A percentile compares a stretch with the other conserved stretches of the same genome.
Evolutionary conservation across 1,140 invertebrate species (phyloP).

Genomic region (Oryzaephilus surinamensis): DNA sequence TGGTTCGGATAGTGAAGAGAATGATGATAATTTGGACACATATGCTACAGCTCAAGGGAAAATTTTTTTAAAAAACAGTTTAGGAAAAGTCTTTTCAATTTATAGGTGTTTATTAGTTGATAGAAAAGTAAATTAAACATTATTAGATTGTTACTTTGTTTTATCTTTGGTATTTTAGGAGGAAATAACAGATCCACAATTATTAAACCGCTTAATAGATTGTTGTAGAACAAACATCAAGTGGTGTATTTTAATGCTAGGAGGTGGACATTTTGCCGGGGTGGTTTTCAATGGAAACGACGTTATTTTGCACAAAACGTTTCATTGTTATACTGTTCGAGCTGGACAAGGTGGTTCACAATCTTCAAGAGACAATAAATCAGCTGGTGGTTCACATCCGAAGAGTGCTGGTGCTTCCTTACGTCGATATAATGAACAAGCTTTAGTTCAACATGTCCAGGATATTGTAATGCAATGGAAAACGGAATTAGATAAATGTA

Average conservation of each 20-base stretch:
- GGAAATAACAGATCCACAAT: constrained; percentile 10
- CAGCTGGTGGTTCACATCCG: constrained; percentile 47
- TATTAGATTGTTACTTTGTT: background rate
- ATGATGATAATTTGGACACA: constrained; percentile 42
- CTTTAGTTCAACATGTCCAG: constrained; percentile 62
- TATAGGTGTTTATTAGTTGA: constrained; percentile 58
- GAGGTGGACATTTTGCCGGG: constrained; percentile 79
- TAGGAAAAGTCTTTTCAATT: constrained; percentile 58
- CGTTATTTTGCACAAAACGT: constrained; percentile 69
- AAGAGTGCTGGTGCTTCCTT: constrained; percentile 75
- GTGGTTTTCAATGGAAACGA: constrained; percentile 63
- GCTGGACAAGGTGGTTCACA: constrained; percentile 76
- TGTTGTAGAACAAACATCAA: constrained; percentile 18
- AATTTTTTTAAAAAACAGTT: constrained; percentile 58
- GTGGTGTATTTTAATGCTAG: constrained; percentile 71
- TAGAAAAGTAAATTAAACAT: constrained; percentile 44
- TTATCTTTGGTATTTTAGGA: constrained; percentile 12
- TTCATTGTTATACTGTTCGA: constrained; percentile 77
- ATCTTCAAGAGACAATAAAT: constrained; percentile 53
- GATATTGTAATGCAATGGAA: constrained; percentile 62
- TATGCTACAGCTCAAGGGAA: constrained; percentile 52
- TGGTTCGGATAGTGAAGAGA: constrained; percentile 55
- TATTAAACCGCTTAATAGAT: constrained; percentile 13
- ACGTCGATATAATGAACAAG: constrained; percentile 66
- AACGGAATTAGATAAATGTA: constrained; percentile 52